Conservation (phyloP, 2,888 invertebrate genomes). For the Melieria picta region DNA sequence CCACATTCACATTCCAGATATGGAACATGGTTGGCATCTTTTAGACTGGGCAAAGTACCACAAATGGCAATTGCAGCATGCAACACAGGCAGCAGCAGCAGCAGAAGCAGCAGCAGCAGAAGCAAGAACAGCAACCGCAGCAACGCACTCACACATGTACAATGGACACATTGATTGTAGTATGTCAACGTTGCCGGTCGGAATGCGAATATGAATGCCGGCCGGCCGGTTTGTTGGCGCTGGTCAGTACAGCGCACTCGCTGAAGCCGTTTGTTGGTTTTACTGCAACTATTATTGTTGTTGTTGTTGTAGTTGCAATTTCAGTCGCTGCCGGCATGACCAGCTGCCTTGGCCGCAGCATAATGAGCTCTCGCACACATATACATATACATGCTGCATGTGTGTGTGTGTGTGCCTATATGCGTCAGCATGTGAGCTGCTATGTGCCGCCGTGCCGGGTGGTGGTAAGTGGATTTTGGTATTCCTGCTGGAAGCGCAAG, state of each 20-base stretch:
- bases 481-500: conserved; percentile 12
- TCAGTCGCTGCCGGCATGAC: background rate
- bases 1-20: too few relatives aligned
- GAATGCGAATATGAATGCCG: conserved; percentile 29
- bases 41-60: too few relatives aligned
- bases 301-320: too few relatives aligned
- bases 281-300: too few relatives aligned
- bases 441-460: background rate
- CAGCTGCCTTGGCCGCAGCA: too few relatives aligned
- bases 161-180: conserved; percentile 36
- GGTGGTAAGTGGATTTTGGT: background rate
- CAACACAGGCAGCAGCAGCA: background rate
- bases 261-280: too few relatives aligned
- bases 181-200: conserved; percentile 4
- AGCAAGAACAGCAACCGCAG: background rate
- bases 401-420: conserved; percentile 1
- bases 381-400: background rate
- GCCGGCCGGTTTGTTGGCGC: conserved; percentile 43
- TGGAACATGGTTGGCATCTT: too few relatives aligned
- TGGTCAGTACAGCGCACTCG: conserved; percentile 39
- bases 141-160: conserved; percentile 27
- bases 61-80: background rate
- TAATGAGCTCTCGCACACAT: background rate
- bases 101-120: background rate
- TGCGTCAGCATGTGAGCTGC: background rate